Conservation (phyloP, 2,888 invertebrate species). For the Dryobota labecula region DNA sequence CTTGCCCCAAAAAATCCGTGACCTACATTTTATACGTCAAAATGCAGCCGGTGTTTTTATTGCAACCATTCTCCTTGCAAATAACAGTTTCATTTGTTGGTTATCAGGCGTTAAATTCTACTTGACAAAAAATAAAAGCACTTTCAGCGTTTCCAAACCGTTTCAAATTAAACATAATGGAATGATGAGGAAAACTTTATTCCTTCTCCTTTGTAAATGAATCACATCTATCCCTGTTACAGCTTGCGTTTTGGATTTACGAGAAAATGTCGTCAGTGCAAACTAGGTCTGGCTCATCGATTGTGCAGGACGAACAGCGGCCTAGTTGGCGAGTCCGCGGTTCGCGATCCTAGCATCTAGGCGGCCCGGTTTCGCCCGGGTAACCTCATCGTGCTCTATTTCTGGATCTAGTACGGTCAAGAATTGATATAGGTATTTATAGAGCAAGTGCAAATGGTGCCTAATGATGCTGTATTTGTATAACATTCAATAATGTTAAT, state of each 20-base stretch:
- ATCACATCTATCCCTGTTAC: conserved; percentile 54
- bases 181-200: conserved; percentile 53
- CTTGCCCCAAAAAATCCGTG: conserved; percentile 89
- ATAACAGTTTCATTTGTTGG: conserved; percentile 70
- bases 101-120: conserved; percentile 50
- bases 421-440: conserved; percentile 66
- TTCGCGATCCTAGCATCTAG: conserved; percentile 78
- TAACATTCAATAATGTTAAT: conserved; percentile 2
- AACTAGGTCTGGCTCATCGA: conserved; percentile 78
- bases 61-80: conserved; percentile 71
- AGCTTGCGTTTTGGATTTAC: conserved; percentile 40
- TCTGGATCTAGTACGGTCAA: conserved; percentile 74
- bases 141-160: conserved; percentile 51
- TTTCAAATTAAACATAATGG: conserved; percentile 23
- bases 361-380: conserved; percentile 78
- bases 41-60: conserved; percentile 86
- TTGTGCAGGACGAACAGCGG: conserved; percentile 83
- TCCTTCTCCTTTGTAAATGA: conserved; percentile 36
- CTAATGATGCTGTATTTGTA: conserved; percentile 36
- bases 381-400: conserved; percentile 80
- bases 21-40: conserved; percentile 87
- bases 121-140: conserved; percentile 53
- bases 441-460: conserved; percentile 50
- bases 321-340: conserved; percentile 83
- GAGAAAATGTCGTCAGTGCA: conserved; percentile 50